phyloP scores from a whole-genome alignment of 2,888 invertebrate genomes.

The Anticlea derivata region DNA sequence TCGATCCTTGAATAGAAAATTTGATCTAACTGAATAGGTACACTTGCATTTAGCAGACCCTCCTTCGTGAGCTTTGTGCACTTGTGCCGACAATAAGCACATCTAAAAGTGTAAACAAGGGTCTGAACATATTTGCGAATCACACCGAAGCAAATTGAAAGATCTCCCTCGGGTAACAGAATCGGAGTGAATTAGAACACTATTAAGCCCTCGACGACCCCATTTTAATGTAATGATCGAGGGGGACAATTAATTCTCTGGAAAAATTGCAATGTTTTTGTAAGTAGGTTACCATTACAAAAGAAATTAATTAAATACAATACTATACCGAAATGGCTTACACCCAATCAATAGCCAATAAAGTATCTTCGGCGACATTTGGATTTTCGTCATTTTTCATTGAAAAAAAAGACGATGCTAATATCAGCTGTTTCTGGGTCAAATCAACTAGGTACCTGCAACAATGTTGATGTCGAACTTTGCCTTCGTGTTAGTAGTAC shows the following conservation, averaged over 20 bases:
- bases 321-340: no score
- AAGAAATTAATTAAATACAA: no score
- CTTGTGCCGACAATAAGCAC: slow-evolving; percentile 45
- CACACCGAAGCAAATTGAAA: slow-evolving; percentile 75
- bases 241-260: slow-evolving; percentile 20
- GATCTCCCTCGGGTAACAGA: slow-evolving; percentile 60
- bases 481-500: no score
- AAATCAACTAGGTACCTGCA: no score
- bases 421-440: no score
- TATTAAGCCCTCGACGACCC: slow-evolving; percentile 63
- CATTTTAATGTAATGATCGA: slow-evolving; percentile 29
- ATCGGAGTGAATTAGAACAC: slow-evolving; percentile 69
- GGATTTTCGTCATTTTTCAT: no score
- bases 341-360: no score
- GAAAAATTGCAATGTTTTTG: slow-evolving; percentile 11
- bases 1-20: no score
- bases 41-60: slow-evolving; percentile 14
- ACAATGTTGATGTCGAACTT: no score
- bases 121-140: slow-evolving; percentile 65
- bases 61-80: slow-evolving; percentile 37
- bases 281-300: background rate
- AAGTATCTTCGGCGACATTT: no score
- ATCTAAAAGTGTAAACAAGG: slow-evolving; percentile 64
- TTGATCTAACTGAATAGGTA: slow-evolving; percentile 2
- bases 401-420: no score